phyloP scores from a whole-genome alignment of 2,113 vertebrate genomes.

The Morone chrysops region DNA sequence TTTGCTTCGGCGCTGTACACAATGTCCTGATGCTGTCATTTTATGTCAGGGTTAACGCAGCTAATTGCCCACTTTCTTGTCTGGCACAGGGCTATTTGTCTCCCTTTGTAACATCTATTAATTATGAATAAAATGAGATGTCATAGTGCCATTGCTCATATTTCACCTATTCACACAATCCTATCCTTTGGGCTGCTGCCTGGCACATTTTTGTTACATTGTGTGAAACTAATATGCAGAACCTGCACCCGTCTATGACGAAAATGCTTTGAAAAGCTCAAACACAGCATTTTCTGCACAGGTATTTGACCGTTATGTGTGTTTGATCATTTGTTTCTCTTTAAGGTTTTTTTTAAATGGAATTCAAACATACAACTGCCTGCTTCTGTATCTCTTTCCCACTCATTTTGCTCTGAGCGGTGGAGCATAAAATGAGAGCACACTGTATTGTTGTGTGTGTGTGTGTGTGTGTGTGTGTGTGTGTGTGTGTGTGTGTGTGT shows the following conservation, averaged over 20 bases:
- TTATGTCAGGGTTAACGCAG: slow-evolving; percentile 44
- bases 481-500: background rate
- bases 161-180: slow-evolving; percentile 35
- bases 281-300: slow-evolving; percentile 4
- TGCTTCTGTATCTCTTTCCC: slow-evolving; percentile 58
- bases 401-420: slow-evolving; percentile 64
- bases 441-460: slow-evolving; percentile 20
- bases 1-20: slow-evolving; percentile 21
- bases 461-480: slow-evolving; percentile 21
- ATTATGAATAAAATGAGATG: slow-evolving; percentile 58
- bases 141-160: slow-evolving; percentile 31
- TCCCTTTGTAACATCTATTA: slow-evolving; percentile 54
- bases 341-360: slow-evolving; percentile 50
- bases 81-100: slow-evolving; percentile 50
- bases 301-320: slow-evolving; percentile 36
- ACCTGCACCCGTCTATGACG: background rate
- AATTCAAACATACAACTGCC: slow-evolving; percentile 53
- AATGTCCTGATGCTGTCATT: slow-evolving; percentile 41
- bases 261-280: slow-evolving; percentile 18
- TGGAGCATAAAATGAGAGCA: slow-evolving; percentile 64
- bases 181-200: slow-evolving; percentile 16
- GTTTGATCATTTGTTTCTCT: slow-evolving; percentile 53
- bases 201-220: slow-evolving; percentile 22
- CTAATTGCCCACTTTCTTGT: slow-evolving; percentile 56
- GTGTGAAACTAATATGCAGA: slow-evolving; percentile 6